phyloP scores from a whole-genome alignment of 2,797 vertebrate species.

The Pangasius djambal region DNA sequence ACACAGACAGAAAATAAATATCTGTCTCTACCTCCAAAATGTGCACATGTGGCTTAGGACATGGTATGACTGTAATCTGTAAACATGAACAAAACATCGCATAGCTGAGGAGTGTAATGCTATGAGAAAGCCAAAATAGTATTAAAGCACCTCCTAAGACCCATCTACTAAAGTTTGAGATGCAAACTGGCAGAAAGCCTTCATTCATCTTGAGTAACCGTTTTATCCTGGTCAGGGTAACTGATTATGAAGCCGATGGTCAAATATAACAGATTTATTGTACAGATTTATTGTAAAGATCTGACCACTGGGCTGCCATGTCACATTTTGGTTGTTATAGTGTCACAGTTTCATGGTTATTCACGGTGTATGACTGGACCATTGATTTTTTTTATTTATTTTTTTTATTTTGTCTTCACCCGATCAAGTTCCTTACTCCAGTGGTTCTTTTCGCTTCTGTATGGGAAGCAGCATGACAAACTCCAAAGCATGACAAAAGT shows the following conservation, averaged over 20 bases:
- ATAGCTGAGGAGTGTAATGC: background rate
- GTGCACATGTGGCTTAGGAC: background rate
- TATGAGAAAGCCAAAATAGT: background rate
- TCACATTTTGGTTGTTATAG: background rate
- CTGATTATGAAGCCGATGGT: background rate
- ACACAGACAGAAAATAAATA: background rate
- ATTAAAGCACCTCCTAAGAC: background rate
- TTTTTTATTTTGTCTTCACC: background rate
- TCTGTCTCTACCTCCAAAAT: background rate
- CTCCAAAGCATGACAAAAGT: background rate
- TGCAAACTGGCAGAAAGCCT: background rate
- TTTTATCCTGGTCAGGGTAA: background rate
- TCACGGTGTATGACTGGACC: background rate
- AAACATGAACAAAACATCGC: background rate
- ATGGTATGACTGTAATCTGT: background rate
- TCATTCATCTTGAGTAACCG: background rate
- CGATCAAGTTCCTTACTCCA: background rate
- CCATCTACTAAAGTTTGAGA: background rate
- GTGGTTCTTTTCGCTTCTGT: background rate
- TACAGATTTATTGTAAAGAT: background rate
- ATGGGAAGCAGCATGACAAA: background rate
- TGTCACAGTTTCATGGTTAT: background rate
- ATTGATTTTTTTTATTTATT: background rate
- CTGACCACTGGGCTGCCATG: background rate
- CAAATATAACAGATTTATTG: background rate